A percentile compares a stretch with the other conserved stretches of the same genome.
Conservation (phyloP, 2,888 invertebrate species). For the Ichneumon xanthorius region DNA sequence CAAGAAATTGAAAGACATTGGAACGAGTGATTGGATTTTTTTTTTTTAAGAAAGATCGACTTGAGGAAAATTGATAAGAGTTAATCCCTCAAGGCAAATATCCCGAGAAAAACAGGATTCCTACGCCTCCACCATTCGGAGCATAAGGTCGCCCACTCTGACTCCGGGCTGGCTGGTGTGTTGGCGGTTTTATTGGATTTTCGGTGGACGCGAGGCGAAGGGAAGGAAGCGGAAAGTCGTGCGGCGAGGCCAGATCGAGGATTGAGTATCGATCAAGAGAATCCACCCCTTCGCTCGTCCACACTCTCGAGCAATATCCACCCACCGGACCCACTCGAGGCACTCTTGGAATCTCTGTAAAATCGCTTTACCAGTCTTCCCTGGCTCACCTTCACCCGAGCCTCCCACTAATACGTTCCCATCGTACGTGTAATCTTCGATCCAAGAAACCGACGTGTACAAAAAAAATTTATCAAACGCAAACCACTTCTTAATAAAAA, state of each 20-base stretch:
- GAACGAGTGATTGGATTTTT: neutral
- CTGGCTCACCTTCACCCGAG: neutral
- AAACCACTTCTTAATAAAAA: too few species aligned
- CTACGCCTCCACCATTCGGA: neutral
- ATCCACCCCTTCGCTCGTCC: conserved; percentile 1
- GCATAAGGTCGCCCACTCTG: neutral
- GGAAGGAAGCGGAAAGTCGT: conserved; percentile 14
- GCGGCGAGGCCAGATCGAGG: conserved; percentile 37
- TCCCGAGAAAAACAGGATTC: neutral
- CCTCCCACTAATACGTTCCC: neutral
- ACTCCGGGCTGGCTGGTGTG: neutral
- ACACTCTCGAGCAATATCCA: conserved; percentile 19
- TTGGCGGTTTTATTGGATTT: conserved; percentile 45
- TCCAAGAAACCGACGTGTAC: neutral
- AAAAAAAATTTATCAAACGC: neutral
- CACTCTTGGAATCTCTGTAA: conserved; percentile 29
- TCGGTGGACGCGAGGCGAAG: conserved; percentile 22
- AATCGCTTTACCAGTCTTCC: neutral
- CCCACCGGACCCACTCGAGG: conserved; percentile 13
- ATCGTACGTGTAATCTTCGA: conserved; percentile 26
- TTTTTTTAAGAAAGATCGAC: neutral
- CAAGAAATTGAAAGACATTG: too few species aligned
- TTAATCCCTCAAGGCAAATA: conserved; percentile 4
- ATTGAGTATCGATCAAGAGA: conserved; percentile 59
- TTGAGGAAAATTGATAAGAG: neutral